phyloP scores from a whole-genome alignment of 2,113 vertebrate genomes.

The Epinephelus cyanopodus region DNA sequence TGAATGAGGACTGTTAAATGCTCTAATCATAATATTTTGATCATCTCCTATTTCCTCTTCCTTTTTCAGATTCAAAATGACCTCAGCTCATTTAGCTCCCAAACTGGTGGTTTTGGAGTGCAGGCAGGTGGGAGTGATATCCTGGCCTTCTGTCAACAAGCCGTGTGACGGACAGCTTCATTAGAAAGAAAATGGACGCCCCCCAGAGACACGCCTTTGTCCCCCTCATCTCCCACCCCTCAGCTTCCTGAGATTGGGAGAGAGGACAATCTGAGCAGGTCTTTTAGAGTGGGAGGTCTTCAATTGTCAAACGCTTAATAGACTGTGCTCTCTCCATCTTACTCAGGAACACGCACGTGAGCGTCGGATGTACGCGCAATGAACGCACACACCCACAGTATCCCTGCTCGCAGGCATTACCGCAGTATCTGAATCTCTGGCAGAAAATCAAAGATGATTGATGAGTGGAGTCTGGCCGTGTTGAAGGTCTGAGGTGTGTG shows the following conservation, averaged over 20 bases:
- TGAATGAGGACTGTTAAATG: slow-evolving; percentile 1
- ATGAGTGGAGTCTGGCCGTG: slow-evolving; percentile 70
- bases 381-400: slow-evolving; percentile 17
- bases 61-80: slow-evolving; percentile 25
- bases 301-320: slow-evolving; percentile 83
- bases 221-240: slow-evolving; percentile 29
- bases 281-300: slow-evolving; percentile 81
- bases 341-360: slow-evolving; percentile 23
- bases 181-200: slow-evolving; percentile 81
- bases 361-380: neutral
- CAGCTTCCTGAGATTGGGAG: slow-evolving; percentile 67
- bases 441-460: slow-evolving; percentile 84
- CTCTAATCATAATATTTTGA: slow-evolving; percentile 36
- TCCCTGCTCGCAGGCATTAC: slow-evolving; percentile 23
- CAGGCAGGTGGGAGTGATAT: slow-evolving; percentile 69
- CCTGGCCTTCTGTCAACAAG: slow-evolving; percentile 79
- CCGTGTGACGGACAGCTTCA: slow-evolving; percentile 81
- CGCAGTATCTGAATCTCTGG: slow-evolving; percentile 64
- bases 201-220: slow-evolving; percentile 69
- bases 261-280: slow-evolving; percentile 73
- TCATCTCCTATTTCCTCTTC: neutral
- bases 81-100: slow-evolving; percentile 24
- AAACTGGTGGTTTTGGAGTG: slow-evolving; percentile 50
- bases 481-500: slow-evolving; percentile 75
- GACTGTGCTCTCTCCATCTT: slow-evolving; percentile 78